Evolutionary conservation across 2,888 invertebrate species (phyloP), one percentile per base, ranked within the genome.

Genomic region (Drosophila lacicola): DNA sequence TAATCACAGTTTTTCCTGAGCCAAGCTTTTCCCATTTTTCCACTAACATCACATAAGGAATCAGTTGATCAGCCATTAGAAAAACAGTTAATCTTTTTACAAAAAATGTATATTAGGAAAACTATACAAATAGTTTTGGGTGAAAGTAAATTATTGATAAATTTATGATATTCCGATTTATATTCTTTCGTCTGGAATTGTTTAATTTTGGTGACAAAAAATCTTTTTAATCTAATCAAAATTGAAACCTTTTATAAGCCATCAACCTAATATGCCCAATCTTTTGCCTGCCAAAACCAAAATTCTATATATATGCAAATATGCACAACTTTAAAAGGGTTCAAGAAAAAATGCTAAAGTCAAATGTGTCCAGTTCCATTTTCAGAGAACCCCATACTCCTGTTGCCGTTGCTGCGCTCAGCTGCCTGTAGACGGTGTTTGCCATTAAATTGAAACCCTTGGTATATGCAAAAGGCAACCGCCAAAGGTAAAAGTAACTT

Each of bases 401-500:
- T 33, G 42, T 42, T 60, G 25, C 36, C 60, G 36, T 17, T 62
- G 19, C 54, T n/a, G 55, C 9, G 49, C 74, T 66, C 74, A 74
- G 71, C 58, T 74, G 74, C 50, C 14, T 14, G 66, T 50, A 50
- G 57, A 55, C 41, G 54, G 51, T 41, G 71, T 68, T 75, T 58
- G 64, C 62, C 75, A 78, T 80, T 76, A 82, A 84, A 74, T 66
- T 78, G 66, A 72, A 69, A 72, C 80, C 82, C 76, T 70, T 74
- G 62, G 68, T 51, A 56, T 60, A 69, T 54, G 58, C 55, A 72
- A 67, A 66, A 72, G 33, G 65, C 70, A 66, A 67, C 55, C 50
- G 58, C 33, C 51, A 74, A 74, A 73, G 72, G 63, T 80, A 75
- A 75, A 82, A 68, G 80, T 74, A 72, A 76, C 82, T 88, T 88